Conservation (phyloP, 2,888 invertebrate genomes). For the Phrixothrix hirtus region DNA sequence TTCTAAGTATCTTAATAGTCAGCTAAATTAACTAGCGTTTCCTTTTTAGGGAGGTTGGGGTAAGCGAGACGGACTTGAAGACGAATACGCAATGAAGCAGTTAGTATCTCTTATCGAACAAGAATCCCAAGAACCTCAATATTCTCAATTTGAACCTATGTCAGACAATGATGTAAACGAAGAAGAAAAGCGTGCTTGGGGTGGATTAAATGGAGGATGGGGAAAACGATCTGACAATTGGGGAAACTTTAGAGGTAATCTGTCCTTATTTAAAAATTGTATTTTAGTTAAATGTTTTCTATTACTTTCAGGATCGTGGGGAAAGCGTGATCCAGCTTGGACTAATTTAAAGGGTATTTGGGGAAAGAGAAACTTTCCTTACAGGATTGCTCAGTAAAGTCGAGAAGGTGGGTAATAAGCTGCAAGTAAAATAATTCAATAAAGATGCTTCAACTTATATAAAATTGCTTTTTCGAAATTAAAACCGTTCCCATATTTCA, state of each 20-base stretch:
- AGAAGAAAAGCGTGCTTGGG: conserved; percentile 69
- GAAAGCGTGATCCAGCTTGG: conserved; percentile 78
- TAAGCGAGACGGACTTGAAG: conserved; percentile 51
- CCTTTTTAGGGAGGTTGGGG: conserved; percentile 53
- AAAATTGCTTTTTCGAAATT: not conserved
- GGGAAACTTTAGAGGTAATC: conserved; percentile 62
- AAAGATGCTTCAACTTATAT: not conserved
- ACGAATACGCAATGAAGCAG: conserved; percentile 47
- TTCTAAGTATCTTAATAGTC: too few relatives aligned
- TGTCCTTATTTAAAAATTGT: conserved; percentile 9
- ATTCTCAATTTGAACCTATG: conserved; percentile 39
- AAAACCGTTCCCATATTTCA: not conserved
- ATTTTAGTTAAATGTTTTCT: too few relatives aligned
- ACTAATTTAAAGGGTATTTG: conserved; percentile 78
- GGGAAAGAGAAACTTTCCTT: conserved; percentile 66
- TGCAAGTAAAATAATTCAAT: not conserved
- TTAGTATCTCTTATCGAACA: conserved; percentile 45
- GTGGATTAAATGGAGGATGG: conserved; percentile 71
- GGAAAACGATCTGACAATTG: conserved; percentile 69
- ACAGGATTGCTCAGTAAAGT: conserved; percentile 40
- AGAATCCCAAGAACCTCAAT: conserved; percentile 36
- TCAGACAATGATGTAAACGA: conserved; percentile 43
- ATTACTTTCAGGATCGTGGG: conserved; percentile 68
- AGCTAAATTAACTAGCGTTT: not conserved
- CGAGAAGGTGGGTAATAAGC: conserved; percentile 34